A percentile compares a stretch with the other conserved stretches of the same genome.
phyloP scores from a whole-genome alignment of 2,888 invertebrate genomes.

The Pedicia rivosa region DNA sequence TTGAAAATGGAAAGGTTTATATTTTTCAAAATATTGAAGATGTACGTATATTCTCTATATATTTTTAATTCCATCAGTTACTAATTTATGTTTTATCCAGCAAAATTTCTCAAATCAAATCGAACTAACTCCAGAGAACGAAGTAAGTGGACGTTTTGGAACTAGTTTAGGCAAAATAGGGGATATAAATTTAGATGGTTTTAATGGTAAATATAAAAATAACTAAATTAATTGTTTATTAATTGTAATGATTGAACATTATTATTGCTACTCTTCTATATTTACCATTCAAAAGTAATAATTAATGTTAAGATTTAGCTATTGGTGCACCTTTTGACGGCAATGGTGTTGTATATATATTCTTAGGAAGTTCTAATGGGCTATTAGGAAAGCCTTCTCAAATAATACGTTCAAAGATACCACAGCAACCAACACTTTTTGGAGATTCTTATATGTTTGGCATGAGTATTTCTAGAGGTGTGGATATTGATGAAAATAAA shows the following conservation, averaged over 20 bases:
- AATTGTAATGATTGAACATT: constrained; percentile 5
- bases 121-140: too few relatives aligned
- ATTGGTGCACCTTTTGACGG: constrained; percentile 67
- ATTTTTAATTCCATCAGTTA: too few relatives aligned
- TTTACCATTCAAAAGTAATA: too few relatives aligned
- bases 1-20: too few relatives aligned
- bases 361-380: constrained; percentile 46
- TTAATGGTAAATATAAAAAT: constrained; percentile 24
- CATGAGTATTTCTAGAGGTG: constrained; percentile 17
- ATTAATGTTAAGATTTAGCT: constrained; percentile 30
- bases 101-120: too few relatives aligned
- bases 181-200: constrained; percentile 44
- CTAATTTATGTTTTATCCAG: too few relatives aligned
- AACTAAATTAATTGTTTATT: background rate
- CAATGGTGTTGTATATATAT: constrained; percentile 55
- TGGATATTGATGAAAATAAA: constrained; percentile 17
- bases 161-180: constrained; percentile 16
- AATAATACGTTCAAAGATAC: constrained; percentile 17
- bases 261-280: too few relatives aligned
- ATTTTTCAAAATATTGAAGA: too few relatives aligned
- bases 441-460: constrained; percentile 10
- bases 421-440: background rate
- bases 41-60: too few relatives aligned
- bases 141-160: constrained; percentile 5
- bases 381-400: constrained; percentile 44